Percentiles rank a stretch among this genome's conserved stretches.
These are phyloP conservation scores for Drosophila nebulosa DNA, from an alignment of 1,140 invertebrate genomes.

Conservation along the genomic window DNA sequence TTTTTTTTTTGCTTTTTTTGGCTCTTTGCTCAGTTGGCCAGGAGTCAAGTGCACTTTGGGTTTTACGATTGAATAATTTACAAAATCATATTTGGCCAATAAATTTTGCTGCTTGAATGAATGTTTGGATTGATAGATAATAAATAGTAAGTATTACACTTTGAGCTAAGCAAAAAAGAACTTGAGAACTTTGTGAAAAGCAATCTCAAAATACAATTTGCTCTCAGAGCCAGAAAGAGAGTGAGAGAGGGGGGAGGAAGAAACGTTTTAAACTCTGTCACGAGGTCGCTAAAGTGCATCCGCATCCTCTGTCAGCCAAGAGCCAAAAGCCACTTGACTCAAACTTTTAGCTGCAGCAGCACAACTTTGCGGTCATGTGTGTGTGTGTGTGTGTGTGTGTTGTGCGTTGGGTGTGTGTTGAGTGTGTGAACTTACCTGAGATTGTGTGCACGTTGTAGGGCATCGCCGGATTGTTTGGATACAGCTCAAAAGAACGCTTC, in stretches of 20 bases:
- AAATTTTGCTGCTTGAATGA: slow-evolving; percentile 28
- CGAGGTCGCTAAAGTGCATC: slow-evolving; percentile 53
- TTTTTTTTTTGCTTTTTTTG: slow-evolving; percentile 25
- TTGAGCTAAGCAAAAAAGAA: not conserved
- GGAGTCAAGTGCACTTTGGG: slow-evolving; percentile 34
- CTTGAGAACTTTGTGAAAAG: slow-evolving; percentile 45
- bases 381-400: not conserved
- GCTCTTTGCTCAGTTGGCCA: not conserved
- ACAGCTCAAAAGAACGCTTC: slow-evolving; percentile 73
- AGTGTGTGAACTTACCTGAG: slow-evolving; percentile 63
- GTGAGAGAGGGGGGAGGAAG: not conserved
- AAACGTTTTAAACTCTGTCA: slow-evolving; percentile 47
- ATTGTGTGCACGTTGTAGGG: slow-evolving; percentile 70
- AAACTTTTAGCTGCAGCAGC: slow-evolving; percentile 31
- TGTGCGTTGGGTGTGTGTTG: slow-evolving; percentile 1
- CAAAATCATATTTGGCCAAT: slow-evolving; percentile 38
- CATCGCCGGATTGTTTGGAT: slow-evolving; percentile 47
- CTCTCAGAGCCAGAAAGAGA: slow-evolving; percentile 35
- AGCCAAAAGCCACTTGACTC: slow-evolving; percentile 39
- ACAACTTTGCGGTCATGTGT: not conserved
- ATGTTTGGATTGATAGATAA: slow-evolving; percentile 8
- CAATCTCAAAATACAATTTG: slow-evolving; percentile 62
- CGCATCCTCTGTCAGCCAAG: slow-evolving; percentile 4
- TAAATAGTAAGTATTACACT: not conserved
- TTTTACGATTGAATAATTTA: slow-evolving; percentile 22